Evolutionary conservation across 1,140 invertebrate genomes (phyloP).

Genomic region (Drosophila sechellia): DNA sequence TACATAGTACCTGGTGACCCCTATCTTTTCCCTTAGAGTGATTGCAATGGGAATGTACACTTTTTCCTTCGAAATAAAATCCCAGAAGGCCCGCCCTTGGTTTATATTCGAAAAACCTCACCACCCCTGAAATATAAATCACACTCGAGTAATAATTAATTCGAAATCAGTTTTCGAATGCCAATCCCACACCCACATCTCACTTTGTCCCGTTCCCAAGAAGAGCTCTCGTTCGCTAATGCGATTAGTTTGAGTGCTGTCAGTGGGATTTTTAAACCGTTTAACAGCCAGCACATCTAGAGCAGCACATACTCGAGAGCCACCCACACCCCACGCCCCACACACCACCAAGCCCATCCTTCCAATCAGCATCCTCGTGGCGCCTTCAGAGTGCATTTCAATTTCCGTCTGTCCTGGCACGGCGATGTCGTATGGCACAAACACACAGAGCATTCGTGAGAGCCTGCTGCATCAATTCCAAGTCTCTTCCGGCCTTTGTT

Average conservation of each 20-base stretch:
- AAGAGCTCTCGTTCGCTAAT: conserved; percentile 5
- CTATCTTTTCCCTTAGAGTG: too few relatives aligned
- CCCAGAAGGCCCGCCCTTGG: too few relatives aligned
- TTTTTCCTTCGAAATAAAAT: too few relatives aligned
- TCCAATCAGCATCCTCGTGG: not conserved
- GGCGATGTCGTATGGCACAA: conserved; percentile 6
- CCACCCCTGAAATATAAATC: not conserved
- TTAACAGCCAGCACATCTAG: conserved; percentile 8
- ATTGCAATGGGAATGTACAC: too few relatives aligned
- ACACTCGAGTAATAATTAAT: not conserved
- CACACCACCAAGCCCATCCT: too few relatives aligned
- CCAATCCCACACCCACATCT: not conserved
- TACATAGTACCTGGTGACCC: too few relatives aligned
- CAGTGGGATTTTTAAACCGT: conserved; percentile 29
- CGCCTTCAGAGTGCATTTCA: conserved; percentile 55
- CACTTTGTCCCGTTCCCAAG: not conserved
- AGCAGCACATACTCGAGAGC: not conserved
- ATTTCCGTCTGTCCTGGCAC: conserved; percentile 52
- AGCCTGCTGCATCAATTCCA: conserved; percentile 38
- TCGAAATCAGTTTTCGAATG: not conserved
- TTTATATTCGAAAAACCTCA: too few relatives aligned
- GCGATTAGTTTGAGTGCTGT: conserved; percentile 51
- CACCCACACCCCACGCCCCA: not conserved
- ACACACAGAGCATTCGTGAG: not conserved
- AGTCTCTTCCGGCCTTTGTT: conserved; percentile 42